Evolutionary conservation across 2,888 invertebrate genomes (phyloP), one percentile per base, ranked within the genome.

Genomic region (Philaethria dido): DNA sequence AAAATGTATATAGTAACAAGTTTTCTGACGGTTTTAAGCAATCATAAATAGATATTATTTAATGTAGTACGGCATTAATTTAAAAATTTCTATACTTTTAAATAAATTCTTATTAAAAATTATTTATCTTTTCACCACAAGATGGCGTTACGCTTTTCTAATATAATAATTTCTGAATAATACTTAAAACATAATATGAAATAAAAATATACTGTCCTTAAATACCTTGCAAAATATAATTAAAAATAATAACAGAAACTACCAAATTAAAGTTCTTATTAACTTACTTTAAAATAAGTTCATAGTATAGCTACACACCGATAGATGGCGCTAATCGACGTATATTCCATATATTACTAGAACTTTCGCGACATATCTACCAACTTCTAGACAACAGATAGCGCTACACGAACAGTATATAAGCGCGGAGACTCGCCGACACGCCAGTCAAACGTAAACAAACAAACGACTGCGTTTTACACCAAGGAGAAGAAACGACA

Each of bases 291-390:
- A 9, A 4, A 4, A 29, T 6, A 22, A 33, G 9, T n/a, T n/a
- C 3, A n/a, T 39, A 11, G 4, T 1, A 22, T 2, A 11, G 39
- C 57, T 39, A 16, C 8, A n/a, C 25, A 9, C 11, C 72, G 62
- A 62, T 74, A 88, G 88, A 84, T 85, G 83, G 66, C 85, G 54
- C 74, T 77, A 14, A 48, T 62, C 48, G 3, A 54, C 42, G 57
- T 33, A n/a, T 0, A 11, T 8, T 22, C 54, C 14, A 48, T 8
- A 39, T 11, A 18, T 25, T 50, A 44, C 83, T 77, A 66, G 87
- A 87, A 83, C n/a, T 1, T 85, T 88, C 89, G 71, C 44, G 87
- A 83, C 29, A 50, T 42, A 78, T 83, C 83, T 25, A 69, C 76
- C 36, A 39, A 25, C 70, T 80, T 84, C 88, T 86, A 76, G 85